phyloP scores from a whole-genome alignment of 2,888 invertebrate species.

The Poecilobothrus nobilitatus region DNA sequence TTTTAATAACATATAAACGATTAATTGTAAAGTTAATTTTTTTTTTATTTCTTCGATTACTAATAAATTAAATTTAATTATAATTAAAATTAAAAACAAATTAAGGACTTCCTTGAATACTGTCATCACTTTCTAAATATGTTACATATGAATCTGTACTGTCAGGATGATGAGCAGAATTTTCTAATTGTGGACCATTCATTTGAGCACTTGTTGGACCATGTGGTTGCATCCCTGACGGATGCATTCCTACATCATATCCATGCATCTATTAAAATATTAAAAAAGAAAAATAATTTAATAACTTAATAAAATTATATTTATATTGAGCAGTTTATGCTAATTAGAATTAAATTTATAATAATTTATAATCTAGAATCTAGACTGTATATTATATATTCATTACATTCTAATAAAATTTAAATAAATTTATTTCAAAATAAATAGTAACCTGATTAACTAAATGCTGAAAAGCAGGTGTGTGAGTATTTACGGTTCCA shows the following conservation, averaged over 20 bases:
- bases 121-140: conserved; percentile 83
- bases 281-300: neutral
- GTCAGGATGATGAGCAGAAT: conserved; percentile 61
- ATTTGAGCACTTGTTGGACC: conserved; percentile 53
- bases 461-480: conserved; percentile 91
- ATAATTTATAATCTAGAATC: too few relatives aligned
- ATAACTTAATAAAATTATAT: neutral
- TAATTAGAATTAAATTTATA: too few relatives aligned
- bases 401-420: neutral
- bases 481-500: conserved; percentile 69
- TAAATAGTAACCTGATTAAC: conserved; percentile 72
- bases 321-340: conserved; percentile 13
- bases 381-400: too few relatives aligned
- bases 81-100: neutral
- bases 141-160: conserved; percentile 83
- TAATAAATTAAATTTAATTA: conserved; percentile 9
- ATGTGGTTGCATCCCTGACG: conserved; percentile 41
- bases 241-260: conserved; percentile 62
- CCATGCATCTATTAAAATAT: conserved; percentile 71
- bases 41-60: neutral
- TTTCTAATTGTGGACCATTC: conserved; percentile 50
- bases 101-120: conserved; percentile 66
- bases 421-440: neutral
- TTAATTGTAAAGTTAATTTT: neutral
- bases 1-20: conserved; percentile 4